A percentile compares a stretch with the other conserved stretches of the same genome.
Evolutionary conservation across 2,113 vertebrate species (phyloP).

Genomic region (Mirza zaza): DNA sequence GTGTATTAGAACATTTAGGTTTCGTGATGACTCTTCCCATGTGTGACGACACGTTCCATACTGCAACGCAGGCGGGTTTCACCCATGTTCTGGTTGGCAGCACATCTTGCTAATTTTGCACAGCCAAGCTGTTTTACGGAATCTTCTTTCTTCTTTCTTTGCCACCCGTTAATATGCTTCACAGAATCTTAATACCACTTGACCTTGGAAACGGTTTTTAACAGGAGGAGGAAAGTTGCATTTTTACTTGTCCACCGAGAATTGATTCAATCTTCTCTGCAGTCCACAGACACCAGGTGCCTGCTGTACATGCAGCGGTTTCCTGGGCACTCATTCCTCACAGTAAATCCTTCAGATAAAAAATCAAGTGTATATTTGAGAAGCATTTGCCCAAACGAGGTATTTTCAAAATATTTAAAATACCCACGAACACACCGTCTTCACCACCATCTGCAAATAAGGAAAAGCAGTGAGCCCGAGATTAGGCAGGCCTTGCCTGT

Average conservation of each 20-base stretch:
- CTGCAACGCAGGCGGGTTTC: slow-evolving; percentile 38
- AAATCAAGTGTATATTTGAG: neutral
- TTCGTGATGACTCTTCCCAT: neutral
- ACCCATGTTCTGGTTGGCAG: slow-evolving; percentile 22
- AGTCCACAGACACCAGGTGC: neutral
- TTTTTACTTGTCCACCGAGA: neutral
- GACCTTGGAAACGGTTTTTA: slow-evolving; percentile 33
- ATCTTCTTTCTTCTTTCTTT: neutral
- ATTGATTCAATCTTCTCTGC: neutral
- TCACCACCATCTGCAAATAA: neutral
- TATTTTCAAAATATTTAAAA: neutral
- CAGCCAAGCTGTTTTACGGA: slow-evolving; percentile 39
- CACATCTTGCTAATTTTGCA: slow-evolving; percentile 26
- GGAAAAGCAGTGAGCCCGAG: fast-evolving
- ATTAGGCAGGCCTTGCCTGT: neutral
- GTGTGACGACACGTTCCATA: neutral
- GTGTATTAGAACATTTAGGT: neutral
- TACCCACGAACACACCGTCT: neutral
- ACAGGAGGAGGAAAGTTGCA: neutral
- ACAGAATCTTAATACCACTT: slow-evolving; percentile 49
- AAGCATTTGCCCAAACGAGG: neutral
- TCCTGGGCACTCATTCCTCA: neutral
- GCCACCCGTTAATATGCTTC: no score
- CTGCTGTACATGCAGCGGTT: neutral
- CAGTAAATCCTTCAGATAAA: neutral